Evolutionary conservation across 2,113 vertebrate genomes (phyloP).

Genomic region (Lophura nycthemera): DNA sequence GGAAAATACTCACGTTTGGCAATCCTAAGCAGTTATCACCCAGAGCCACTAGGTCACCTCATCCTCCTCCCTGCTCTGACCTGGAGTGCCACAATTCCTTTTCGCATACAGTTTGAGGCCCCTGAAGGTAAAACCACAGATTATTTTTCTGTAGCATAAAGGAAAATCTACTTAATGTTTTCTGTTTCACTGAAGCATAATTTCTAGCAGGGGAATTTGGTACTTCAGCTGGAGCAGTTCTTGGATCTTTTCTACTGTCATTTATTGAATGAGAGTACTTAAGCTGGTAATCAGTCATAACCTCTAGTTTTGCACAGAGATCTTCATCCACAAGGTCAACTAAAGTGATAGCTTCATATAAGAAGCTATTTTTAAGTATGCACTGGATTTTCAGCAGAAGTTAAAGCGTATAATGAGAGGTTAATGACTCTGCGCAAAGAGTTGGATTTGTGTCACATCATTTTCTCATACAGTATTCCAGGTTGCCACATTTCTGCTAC

Average conservation of each 20-base stretch:
- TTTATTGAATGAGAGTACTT: conserved; percentile 6
- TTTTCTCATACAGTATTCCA: background rate
- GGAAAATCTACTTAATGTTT: background rate
- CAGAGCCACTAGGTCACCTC: background rate
- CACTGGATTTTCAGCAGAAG: background rate
- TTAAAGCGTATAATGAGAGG: background rate
- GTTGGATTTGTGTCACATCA: background rate
- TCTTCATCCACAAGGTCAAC: background rate
- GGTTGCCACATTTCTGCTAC: background rate
- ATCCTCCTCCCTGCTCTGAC: background rate
- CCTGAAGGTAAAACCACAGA: background rate
- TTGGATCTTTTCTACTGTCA: background rate
- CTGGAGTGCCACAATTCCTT: background rate
- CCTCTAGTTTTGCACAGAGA: background rate
- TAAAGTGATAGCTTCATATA: background rate
- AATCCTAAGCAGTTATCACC: background rate
- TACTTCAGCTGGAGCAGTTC: background rate
- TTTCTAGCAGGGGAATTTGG: background rate
- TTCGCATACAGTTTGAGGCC: background rate
- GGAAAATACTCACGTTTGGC: too few relatives aligned
- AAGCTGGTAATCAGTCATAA: background rate
- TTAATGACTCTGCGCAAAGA: background rate
- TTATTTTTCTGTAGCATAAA: background rate
- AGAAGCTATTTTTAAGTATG: background rate
- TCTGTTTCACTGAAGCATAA: background rate